Base-by-base conservation (phyloP, 2,888 invertebrate genomes). In the Nasonia oneida region DNA sequence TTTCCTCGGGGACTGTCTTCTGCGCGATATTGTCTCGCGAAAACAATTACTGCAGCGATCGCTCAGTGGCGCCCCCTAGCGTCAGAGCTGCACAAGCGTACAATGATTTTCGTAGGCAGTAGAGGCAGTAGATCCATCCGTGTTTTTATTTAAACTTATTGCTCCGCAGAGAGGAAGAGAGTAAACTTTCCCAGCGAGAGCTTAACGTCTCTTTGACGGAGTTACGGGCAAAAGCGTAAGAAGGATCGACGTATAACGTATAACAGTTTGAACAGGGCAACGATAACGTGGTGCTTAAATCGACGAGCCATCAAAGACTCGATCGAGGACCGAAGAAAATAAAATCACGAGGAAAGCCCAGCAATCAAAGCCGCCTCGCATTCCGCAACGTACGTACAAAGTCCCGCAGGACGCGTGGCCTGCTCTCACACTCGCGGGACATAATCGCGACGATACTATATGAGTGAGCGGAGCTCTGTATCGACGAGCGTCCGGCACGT, bases 401-500 rank as follows among this genome's bases (percentile, higher is more conserved):
- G 18, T 53, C 53, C 53, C 53, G 23, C 23, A 53, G 53, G 18
- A 53, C 53, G 18, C 53, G 18, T 18, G 15, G 18, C 53, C 53
- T 18, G 5, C 15, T 5, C 15, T 18, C 15, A 53, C 53, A 53
- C n/a, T 37, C 4, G 61, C 61, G 61, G 23, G 10, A 23, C 61
- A 23, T 61, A 61, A 61, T 61, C 61, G 61, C 61, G 61, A 53
- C 18, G 53, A 53, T 18, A 18, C 15, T 5, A 18, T 53, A 15
- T 18, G 33, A 14, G 67, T 53, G 67, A 33, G 67, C 23, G 2
- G 71, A 33, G 37, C 6, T 15, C 71, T 39, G 39, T 39, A 71
- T 71, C 39, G 71, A 47, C 74, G 47, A 50, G 23, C 47, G 47
- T 74, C 53, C 50, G 75, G 29, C 42, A 78, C 88, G 84, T 84